Base-by-base conservation (phyloP, 53 echinoderm and acorn worm genomes). In the Echinarachnius parma region DNA sequence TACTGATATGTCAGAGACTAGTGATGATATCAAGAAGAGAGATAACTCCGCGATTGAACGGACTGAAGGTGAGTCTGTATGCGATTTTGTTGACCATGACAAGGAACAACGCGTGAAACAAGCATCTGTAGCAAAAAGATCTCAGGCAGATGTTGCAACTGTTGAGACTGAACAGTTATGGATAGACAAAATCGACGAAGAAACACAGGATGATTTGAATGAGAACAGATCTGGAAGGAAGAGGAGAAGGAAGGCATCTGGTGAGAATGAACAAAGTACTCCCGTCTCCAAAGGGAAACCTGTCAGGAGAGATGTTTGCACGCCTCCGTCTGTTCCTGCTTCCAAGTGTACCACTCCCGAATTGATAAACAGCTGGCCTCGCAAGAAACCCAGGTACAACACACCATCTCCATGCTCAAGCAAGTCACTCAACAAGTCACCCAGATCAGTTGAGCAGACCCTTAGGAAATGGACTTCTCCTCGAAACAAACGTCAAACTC, bases 291-390 rank as follows among this genome's bases (percentile, higher is more conserved):
- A 72, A 21, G 26, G 15, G 39, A 25, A 24, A 11, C 28, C 28
- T n/a, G 1, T 37, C 16, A 72, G 56, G 10, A 55, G 37, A 28
- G 74, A 56, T 22, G 29, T 57, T 15, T 55, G 56, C 7, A 44
- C 57, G 9, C 74, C 74, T 2, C 39, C 57, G 26, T 56, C 55
- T 5, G 56, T 55, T 5, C 58, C 74, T 27, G 74, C 39, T 16
- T 72, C 74, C 1, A 72, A 42, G 28, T 72, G 74, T 15, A 57
- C 57, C 25, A 72, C 74, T 3, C 74, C 74, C 4, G 74, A 72
- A 35, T 8, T 46, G 3, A 72, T 72, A 2, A 72, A 72, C 58
- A 72, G 74, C 46, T 72, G 74, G 74, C 74, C 74, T 28, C 74
- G 74, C 8, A 72, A 44, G 0, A 72, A 72, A 22, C 23, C 44